phyloP scores from a whole-genome alignment of 2,888 invertebrate genomes.

The Melanchra persicariae region DNA sequence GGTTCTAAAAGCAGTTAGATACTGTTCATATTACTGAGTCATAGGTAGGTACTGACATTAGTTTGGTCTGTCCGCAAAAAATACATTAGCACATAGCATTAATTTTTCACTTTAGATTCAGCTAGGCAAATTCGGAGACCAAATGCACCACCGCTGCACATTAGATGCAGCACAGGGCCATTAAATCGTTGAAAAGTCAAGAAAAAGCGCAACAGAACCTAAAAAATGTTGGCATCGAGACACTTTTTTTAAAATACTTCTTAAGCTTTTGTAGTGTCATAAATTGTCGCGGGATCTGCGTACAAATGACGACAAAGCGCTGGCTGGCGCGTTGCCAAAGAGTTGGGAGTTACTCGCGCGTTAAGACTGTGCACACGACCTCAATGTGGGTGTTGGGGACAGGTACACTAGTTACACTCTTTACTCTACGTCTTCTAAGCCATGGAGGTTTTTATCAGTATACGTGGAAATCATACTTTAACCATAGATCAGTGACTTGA shows the following conservation, averaged over 20 bases:
- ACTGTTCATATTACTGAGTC: no score
- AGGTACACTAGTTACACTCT: slow-evolving; percentile 39
- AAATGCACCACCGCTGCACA: background rate
- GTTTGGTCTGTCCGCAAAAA: no score
- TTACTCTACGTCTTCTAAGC: no score
- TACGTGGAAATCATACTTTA: background rate
- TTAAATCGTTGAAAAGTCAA: background rate
- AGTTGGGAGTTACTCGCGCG: slow-evolving; percentile 39
- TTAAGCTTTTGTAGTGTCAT: slow-evolving; percentile 53
- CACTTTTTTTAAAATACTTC: slow-evolving; percentile 35
- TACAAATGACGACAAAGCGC: slow-evolving; percentile 52
- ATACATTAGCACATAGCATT: background rate
- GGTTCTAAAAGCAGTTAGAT: background rate
- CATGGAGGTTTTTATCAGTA: slow-evolving; percentile 4
- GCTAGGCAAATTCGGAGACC: background rate
- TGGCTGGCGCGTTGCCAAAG: slow-evolving; percentile 57
- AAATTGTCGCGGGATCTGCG: slow-evolving; percentile 46
- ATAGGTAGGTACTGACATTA: no score
- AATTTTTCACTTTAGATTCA: background rate
- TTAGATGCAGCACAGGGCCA: slow-evolving; percentile 8
- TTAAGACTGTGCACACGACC: slow-evolving; percentile 50
- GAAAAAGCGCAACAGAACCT: slow-evolving; percentile 9
- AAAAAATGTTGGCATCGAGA: slow-evolving; percentile 21
- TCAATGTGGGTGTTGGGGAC: slow-evolving; percentile 16
- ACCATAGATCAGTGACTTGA: background rate